A percentile compares a stretch with the other conserved stretches of the same genome.
Evolutionary conservation across 1,140 invertebrate species (phyloP).

Genomic region (Calosoma granatense): DNA sequence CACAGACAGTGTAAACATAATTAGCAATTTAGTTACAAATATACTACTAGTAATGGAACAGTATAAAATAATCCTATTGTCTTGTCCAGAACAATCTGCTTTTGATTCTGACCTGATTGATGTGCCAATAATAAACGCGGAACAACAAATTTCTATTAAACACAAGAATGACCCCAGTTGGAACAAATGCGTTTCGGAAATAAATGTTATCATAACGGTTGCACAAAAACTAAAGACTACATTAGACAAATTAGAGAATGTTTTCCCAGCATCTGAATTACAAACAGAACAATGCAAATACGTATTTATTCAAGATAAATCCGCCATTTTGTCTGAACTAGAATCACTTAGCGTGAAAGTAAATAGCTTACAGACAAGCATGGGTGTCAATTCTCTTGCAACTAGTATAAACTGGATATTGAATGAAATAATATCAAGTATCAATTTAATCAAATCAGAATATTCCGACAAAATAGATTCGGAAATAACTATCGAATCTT

Average conservation of each 20-base stretch:
- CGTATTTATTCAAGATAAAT: not conserved
- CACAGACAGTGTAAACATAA: slow-evolving; percentile 28
- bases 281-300: not conserved
- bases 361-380: slow-evolving; percentile 15
- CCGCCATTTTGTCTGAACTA: slow-evolving; percentile 23
- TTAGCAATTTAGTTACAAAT: slow-evolving; percentile 40
- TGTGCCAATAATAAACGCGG: slow-evolving; percentile 34
- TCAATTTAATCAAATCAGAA: slow-evolving; percentile 12
- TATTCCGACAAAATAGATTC: slow-evolving; percentile 24
- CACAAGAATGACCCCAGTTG: slow-evolving; percentile 41
- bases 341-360: slow-evolving; percentile 31
- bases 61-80: slow-evolving; percentile 44
- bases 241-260: slow-evolving; percentile 32
- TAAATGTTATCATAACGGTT: slow-evolving; percentile 34
- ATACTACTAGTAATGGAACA: slow-evolving; percentile 45
- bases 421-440: slow-evolving; percentile 14
- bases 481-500: slow-evolving; percentile 1
- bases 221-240: slow-evolving; percentile 35
- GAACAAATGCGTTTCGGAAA: slow-evolving; percentile 33
- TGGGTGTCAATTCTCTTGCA: slow-evolving; percentile 18
- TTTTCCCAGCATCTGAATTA: slow-evolving; percentile 23
- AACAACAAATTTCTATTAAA: slow-evolving; percentile 21
- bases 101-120: slow-evolving; percentile 33
- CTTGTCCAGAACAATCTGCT: slow-evolving; percentile 42
- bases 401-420: slow-evolving; percentile 21